Conservation (phyloP, 2,113 vertebrate species). For the Hemicordylus capensis region DNA sequence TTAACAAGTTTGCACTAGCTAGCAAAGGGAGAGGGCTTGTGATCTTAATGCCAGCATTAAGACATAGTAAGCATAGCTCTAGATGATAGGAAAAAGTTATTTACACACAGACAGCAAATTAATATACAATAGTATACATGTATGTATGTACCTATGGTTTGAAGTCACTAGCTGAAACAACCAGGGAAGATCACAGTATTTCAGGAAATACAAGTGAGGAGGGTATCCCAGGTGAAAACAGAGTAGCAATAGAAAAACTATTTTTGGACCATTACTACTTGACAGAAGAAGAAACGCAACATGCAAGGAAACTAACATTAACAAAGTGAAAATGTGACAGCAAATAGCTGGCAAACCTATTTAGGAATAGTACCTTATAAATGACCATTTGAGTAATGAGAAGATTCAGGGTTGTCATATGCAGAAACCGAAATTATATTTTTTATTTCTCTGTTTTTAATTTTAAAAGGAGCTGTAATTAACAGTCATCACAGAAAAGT, state of each 20-base stretch:
- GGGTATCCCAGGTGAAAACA: constrained; percentile 41
- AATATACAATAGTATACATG: constrained; percentile 60
- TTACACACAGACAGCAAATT: constrained; percentile 71
- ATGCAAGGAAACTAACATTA: not conserved
- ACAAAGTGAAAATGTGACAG: not conserved
- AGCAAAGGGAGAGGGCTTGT: constrained; percentile 73
- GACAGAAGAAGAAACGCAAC: not conserved
- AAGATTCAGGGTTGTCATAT: not conserved
- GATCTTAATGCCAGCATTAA: constrained; percentile 98
- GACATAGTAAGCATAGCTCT: constrained; percentile 74
- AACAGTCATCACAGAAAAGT: not conserved
- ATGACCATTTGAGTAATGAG: not conserved
- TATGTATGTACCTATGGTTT: constrained; percentile 67
- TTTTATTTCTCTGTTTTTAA: not conserved
- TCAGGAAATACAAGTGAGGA: constrained; percentile 68
- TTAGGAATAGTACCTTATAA: not conserved
- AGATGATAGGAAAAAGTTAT: constrained; percentile 68
- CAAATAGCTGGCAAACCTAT: constrained; percentile 53
- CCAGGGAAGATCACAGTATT: constrained; percentile 61
- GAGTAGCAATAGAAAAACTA: constrained; percentile 16
- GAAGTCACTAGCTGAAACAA: constrained; percentile 64
- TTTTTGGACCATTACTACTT: not conserved
- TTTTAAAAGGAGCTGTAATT: not conserved
- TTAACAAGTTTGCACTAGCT: constrained; percentile 75
- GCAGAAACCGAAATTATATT: not conserved